Evolutionary conservation across 2,113 vertebrate species (phyloP).

Genomic region (Nesoenas mayeri): DNA sequence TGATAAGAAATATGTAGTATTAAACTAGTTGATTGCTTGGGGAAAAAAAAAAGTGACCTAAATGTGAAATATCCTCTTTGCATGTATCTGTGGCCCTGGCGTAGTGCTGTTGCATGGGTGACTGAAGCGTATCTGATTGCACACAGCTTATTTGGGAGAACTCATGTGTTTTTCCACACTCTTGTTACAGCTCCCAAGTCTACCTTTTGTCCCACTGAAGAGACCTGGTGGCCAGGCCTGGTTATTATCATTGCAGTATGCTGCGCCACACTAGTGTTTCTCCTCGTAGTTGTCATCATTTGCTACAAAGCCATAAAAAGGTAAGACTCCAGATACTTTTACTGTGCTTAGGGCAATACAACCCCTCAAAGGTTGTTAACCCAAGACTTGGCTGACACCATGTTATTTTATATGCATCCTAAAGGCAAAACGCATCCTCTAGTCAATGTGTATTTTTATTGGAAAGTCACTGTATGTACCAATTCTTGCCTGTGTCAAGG

Average conservation of each 20-base stretch:
- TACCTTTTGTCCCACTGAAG: conserved; percentile 80
- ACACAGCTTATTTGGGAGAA: background rate
- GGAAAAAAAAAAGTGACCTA: background rate
- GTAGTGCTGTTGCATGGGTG: background rate
- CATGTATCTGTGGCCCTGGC: background rate
- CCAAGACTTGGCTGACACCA: background rate
- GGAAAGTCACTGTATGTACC: background rate
- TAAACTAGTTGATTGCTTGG: background rate
- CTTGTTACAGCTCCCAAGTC: conserved; percentile 79
- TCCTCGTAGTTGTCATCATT: conserved; percentile 92
- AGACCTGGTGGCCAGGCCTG: conserved; percentile 92
- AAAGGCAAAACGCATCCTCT: background rate
- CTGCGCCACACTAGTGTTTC: conserved; percentile 86
- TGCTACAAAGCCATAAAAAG: conserved; percentile 99
- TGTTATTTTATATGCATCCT: background rate
- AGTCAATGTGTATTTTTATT: background rate
- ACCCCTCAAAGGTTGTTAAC: background rate
- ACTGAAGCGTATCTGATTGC: background rate
- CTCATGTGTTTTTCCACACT: conserved; percentile 43
- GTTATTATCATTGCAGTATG: conserved; percentile 86
- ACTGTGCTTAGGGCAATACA: background rate
- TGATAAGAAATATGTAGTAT: background rate
- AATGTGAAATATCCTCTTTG: background rate
- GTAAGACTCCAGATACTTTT: conserved; percentile 71
- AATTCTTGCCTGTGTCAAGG: background rate